Evolutionary conservation across 2,113 vertebrate genomes (phyloP), one percentile per base, ranked within the genome.

Genomic region (Merops nubicus): DNA sequence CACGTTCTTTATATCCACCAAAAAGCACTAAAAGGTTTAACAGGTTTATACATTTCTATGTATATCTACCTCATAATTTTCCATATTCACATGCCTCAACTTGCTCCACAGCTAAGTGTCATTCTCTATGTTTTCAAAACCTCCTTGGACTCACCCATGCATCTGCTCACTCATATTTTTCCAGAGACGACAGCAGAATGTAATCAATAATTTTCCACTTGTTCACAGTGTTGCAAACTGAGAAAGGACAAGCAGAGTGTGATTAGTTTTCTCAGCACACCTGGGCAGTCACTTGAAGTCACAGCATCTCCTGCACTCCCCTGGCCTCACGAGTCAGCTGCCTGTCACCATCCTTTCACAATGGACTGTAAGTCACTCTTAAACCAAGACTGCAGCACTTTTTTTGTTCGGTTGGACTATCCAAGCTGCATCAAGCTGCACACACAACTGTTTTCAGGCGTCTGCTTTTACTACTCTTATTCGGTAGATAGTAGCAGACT

Each of bases 331-430:
- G 36, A 15, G 4, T 56, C 51, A 59, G 8, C 12, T 62, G 10
- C 72, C 40, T 22, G 50, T 42, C 62, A 20, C 21, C 3, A 8
- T 3, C 19, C 6, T 73, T 80, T 63, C 43, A 31, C 56, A 51
- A n/a, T 0, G 0, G 21, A 6, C 2, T 65, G 43, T 12, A 36
- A 88, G 14, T 33, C 42, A 28, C 36, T 40, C 22, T 34, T 36
- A 33, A 45, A 57, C n/a, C 19, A 45, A 34, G 43, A 45, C 1
- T 59, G 14, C 25, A 53, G 10, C 0, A 1, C 11, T 74, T 69
- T 5, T 33, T 54, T n/a, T 10, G n/a, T 89, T 34, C 26, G 20
- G 53, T 43, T 1, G 1, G 40, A 23, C 14, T 76, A 47, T 15
- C 3, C 9, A 59, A 82, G 3, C 40, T 56, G 8, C 22, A 12